These are phyloP conservation scores for Cnemophilus loriae DNA, from an alignment of 2,113 vertebrate species.

Conservation along the genomic window DNA sequence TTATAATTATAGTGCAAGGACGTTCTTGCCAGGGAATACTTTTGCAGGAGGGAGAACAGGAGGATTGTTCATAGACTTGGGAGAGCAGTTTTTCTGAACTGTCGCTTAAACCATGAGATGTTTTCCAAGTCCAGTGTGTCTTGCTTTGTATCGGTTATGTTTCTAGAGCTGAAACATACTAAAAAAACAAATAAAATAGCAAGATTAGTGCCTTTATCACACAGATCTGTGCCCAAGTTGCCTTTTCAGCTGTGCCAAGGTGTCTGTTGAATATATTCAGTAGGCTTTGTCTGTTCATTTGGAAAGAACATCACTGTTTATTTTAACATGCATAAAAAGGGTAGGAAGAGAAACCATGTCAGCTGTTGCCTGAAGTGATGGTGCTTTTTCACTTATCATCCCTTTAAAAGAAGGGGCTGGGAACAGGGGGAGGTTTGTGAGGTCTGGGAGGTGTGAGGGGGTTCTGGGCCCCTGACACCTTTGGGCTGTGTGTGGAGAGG, in stretches of 20 bases:
- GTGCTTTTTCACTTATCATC: neutral
- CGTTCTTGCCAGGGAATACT: neutral
- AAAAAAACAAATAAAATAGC: neutral
- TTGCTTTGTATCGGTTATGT: neutral
- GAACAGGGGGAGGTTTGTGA: neutral
- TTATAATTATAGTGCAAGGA: neutral
- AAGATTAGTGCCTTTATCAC: neutral
- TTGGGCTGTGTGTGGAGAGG: neutral
- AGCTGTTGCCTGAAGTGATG: neutral
- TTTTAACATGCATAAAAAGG: neutral
- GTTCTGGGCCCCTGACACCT: rapidly evolving
- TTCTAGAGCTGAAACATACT: neutral
- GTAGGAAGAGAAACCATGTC: neutral
- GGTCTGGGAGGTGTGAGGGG: too few relatives aligned
- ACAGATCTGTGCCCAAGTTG: neutral
- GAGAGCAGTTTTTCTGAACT: neutral
- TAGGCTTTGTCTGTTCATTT: neutral
- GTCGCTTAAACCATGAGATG: neutral
- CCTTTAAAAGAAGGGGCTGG: neutral
- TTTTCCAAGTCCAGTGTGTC: neutral
- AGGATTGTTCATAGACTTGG: neutral
- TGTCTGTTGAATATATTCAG: neutral
- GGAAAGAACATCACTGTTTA: neutral
- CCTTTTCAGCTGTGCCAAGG: neutral
- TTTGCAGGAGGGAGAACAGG: neutral